Conservation (phyloP, 2,888 invertebrate genomes). For the Drosophila helvetica region DNA sequence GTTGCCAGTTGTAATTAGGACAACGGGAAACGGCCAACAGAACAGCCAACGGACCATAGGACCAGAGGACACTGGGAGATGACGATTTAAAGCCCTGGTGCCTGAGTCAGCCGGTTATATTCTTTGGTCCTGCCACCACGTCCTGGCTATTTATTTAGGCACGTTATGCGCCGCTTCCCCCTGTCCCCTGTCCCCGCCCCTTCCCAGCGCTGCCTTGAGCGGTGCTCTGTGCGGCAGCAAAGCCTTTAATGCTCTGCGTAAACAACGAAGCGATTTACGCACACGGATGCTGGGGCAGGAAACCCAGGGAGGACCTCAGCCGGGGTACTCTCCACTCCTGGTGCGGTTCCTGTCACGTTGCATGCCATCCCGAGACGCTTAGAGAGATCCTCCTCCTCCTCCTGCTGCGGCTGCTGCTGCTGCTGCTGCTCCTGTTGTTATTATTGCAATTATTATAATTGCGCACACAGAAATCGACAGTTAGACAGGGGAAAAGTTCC, state of each 20-base stretch:
- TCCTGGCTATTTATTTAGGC: slow-evolving; percentile 70
- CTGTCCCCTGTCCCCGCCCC: neutral
- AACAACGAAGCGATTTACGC: slow-evolving; percentile 75
- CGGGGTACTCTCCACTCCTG: neutral
- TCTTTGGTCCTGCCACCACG: slow-evolving; percentile 17
- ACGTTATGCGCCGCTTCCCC: slow-evolving; percentile 25
- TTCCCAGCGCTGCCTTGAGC: slow-evolving; percentile 9
- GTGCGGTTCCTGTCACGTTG: slow-evolving; percentile 48
- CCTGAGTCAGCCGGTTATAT: slow-evolving; percentile 14
- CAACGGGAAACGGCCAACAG: slow-evolving; percentile 25
- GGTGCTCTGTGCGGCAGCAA: slow-evolving; percentile 55
- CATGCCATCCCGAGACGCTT: slow-evolving; percentile 35
- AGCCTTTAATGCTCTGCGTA: slow-evolving; percentile 74
- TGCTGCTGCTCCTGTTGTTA: slow-evolving; percentile 52
- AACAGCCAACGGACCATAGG: neutral
- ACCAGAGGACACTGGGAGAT: neutral
- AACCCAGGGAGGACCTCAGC: neutral
- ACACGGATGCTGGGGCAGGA: slow-evolving; percentile 50
- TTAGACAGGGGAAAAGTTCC: slow-evolving; percentile 53
- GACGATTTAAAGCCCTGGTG: slow-evolving; percentile 47
- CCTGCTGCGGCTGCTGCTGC: slow-evolving; percentile 42
- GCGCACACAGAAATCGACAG: slow-evolving; percentile 70
- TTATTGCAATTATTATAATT: slow-evolving; percentile 78
- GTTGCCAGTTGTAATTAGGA: slow-evolving; percentile 70
- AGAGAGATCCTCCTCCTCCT: slow-evolving; percentile 13